Conservation (phyloP, 2,797 vertebrate species). For the Sus cebifrons region DNA sequence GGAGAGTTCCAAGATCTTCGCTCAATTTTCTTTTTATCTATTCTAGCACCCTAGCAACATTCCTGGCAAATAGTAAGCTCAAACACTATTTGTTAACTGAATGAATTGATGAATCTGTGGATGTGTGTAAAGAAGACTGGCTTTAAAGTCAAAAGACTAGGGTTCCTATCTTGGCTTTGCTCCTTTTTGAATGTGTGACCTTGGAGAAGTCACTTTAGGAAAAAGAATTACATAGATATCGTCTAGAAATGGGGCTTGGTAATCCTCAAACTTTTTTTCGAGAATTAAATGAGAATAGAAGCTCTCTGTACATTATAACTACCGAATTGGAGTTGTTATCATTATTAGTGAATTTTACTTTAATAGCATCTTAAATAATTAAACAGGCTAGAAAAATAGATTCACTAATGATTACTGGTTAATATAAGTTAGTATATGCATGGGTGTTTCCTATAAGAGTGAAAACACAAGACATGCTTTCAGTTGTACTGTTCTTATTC, state of each 20-base stretch:
- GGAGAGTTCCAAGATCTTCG: constrained; percentile 16
- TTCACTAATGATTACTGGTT: background rate
- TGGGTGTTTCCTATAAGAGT: background rate
- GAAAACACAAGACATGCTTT: constrained; percentile 44
- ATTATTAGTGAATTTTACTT: constrained; percentile 57
- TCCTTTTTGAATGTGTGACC: constrained; percentile 33
- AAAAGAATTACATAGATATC: constrained; percentile 33
- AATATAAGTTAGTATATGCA: background rate
- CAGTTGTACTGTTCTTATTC: constrained; percentile 42
- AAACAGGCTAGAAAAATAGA: constrained; percentile 37
- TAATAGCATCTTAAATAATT: constrained; percentile 30
- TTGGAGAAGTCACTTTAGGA: constrained; percentile 28
- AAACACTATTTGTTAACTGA: constrained; percentile 25
- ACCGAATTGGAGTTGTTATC: constrained; percentile 26
- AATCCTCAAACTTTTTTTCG: background rate
- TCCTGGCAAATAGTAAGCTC: constrained; percentile 10
- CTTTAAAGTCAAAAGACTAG: constrained; percentile 33
- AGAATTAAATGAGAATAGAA: constrained; percentile 59
- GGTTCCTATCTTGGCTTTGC: background rate
- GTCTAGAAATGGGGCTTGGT: background rate
- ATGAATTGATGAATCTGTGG: constrained; percentile 58
- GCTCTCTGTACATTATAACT: constrained; percentile 41
- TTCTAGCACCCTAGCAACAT: constrained; percentile 39
- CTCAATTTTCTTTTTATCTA: constrained; percentile 53
- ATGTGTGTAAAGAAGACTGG: background rate